phyloP scores from a whole-genome alignment of 2,113 vertebrate species.

The Entomyzon cyanotis region DNA sequence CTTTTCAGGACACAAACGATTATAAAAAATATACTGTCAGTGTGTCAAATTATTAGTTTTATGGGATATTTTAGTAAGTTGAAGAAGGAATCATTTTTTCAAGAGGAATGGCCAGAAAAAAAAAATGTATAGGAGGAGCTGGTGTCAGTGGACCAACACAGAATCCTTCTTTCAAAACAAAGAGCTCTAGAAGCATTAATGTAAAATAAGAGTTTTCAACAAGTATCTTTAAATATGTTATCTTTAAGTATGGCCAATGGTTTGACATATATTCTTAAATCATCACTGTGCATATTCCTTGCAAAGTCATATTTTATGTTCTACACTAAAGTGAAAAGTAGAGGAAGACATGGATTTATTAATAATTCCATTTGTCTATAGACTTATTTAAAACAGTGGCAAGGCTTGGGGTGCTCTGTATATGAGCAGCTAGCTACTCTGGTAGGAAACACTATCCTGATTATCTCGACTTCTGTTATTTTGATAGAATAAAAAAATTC shows the following conservation, averaged over 20 bases:
- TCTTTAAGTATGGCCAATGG: neutral
- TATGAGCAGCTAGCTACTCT: conserved; percentile 39
- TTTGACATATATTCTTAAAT: neutral
- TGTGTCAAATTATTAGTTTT: neutral
- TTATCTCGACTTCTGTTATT: conserved; percentile 52
- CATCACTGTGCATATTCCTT: neutral
- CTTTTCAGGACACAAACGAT: neutral
- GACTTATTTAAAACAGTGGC: conserved; percentile 44
- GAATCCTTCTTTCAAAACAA: neutral
- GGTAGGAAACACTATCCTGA: neutral
- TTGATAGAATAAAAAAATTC: conserved; percentile 44
- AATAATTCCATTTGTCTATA: neutral
- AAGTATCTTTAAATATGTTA: neutral
- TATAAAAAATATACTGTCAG: neutral
- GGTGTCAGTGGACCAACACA: neutral
- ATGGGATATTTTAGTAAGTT: neutral
- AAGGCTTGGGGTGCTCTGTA: conserved; percentile 6
- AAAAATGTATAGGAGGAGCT: neutral
- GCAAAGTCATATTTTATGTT: neutral
- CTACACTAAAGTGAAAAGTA: conserved; percentile 5
- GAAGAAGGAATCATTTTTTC: conserved; percentile 10
- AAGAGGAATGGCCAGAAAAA: neutral
- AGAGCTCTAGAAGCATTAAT: neutral
- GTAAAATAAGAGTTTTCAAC: neutral
- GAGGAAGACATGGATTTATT: conserved; percentile 1